Conservation (phyloP, 2,113 vertebrate genomes). For the Planiliza haematocheilus region DNA sequence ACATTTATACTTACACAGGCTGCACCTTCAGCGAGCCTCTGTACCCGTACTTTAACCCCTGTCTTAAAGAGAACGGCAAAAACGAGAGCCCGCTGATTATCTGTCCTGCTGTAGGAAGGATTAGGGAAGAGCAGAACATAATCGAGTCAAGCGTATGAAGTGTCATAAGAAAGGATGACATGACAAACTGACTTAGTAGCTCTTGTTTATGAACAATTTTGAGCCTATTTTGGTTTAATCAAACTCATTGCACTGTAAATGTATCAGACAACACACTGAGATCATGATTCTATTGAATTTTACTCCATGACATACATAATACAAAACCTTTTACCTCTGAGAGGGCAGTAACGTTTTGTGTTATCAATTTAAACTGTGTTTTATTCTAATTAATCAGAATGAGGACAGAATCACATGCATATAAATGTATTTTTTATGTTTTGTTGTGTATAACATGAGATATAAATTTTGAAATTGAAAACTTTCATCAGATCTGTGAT, state of each 20-base stretch:
- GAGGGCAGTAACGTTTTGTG: background rate
- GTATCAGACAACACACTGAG: constrained; percentile 2
- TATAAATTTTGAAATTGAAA: background rate
- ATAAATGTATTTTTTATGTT: no score
- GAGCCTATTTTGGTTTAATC: background rate
- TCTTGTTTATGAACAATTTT: background rate
- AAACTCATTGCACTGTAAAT: background rate
- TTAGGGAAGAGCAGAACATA: background rate
- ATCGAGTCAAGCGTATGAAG: background rate
- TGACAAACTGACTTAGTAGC: no score
- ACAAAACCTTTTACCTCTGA: background rate
- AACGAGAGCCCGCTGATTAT: constrained; percentile 62
- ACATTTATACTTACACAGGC: constrained; percentile 82
- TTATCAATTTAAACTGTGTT: background rate
- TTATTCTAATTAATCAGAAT: no score
- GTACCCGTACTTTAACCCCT: constrained; percentile 83
- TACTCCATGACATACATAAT: background rate
- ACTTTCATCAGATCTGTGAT: no score
- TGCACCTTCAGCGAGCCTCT: constrained; percentile 81
- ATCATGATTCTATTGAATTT: background rate
- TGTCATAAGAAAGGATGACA: background rate
- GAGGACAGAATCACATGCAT: no score
- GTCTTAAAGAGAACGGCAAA: constrained; percentile 56
- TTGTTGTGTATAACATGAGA: background rate
- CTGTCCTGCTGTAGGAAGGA: constrained; percentile 35